Conservation (phyloP, 2,888 invertebrate genomes). For the Hypomecis atomaria region DNA sequence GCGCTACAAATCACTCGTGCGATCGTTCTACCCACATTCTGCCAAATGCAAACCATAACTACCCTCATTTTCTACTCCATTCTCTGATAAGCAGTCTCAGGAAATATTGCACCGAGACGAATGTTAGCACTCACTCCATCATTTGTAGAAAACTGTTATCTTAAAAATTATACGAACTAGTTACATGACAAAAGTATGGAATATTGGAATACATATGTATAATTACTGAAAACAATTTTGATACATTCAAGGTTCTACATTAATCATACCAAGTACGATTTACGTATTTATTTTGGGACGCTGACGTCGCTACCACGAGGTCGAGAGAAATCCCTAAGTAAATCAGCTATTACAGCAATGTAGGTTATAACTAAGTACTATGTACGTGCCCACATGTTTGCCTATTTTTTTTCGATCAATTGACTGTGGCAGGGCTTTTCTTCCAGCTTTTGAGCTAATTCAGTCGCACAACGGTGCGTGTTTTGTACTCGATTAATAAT, state of each 20-base stretch:
- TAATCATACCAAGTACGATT: too few relatives aligned
- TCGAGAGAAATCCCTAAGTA: too few relatives aligned
- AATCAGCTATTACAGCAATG: too few relatives aligned
- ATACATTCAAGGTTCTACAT: too few relatives aligned
- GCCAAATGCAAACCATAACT: constrained; percentile 20
- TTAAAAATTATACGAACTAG: neutral
- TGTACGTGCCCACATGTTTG: too few relatives aligned
- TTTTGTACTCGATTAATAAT: constrained; percentile 11
- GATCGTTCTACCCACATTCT: constrained; percentile 20
- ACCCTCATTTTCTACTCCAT: constrained; percentile 23
- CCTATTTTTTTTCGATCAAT: constrained; percentile 2
- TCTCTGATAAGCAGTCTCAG: constrained; percentile 1
- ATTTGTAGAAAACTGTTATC: constrained; percentile 5
- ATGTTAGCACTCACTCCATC: constrained; percentile 1
- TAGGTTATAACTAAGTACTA: too few relatives aligned
- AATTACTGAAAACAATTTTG: too few relatives aligned
- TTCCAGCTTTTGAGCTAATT: constrained; percentile 5
- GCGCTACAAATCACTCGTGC: constrained; percentile 24
- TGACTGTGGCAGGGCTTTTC: constrained; percentile 4
- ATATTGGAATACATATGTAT: too few relatives aligned
- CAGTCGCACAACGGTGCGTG: neutral
- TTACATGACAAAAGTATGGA: too few relatives aligned
- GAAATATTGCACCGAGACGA: constrained; percentile 7
- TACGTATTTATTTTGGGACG: too few relatives aligned
- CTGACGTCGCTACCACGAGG: too few relatives aligned